Base-by-base conservation (phyloP, 1,140 invertebrate species). In the Drosophila parvula region DNA sequence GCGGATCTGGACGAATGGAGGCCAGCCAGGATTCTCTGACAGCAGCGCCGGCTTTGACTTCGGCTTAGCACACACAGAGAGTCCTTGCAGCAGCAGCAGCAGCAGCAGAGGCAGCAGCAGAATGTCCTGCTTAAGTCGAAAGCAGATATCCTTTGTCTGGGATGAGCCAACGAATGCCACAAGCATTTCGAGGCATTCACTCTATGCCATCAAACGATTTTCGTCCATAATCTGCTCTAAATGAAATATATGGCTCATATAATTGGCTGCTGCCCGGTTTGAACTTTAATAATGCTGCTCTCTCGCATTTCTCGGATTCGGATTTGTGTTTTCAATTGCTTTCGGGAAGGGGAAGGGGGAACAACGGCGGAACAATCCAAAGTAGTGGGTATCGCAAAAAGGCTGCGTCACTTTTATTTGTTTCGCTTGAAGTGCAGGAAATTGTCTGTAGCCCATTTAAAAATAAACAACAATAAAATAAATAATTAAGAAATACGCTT, bases 401-500 rank as follows among this genome's bases (percentile, higher is more conserved):
- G 67, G 67, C 81, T 89, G 85, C 84, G 85, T 90, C 84, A 89
- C 63, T 89, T 85, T 84, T 84, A 89, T 88, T 88, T 89, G 84
- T 88, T 88, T 88, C 85, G 75, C 85, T 81, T 81, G 69, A 90
- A 89, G 84, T 89, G 84, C 85, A 89, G 84, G 84, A 89, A 90
- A 89, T 89, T 89, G 85, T 89, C 84, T 89, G 85, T 90, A 89
- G 85, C 84, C 81, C 84, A 89, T 89, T 89, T 89, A 90, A 89
- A 89, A 89, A 89, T 89, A 89, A 89, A 90, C 84, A 89, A 89
- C 83, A 90, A 89, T 89, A 90, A 89, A 89, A 89, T 89, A 89
- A 89, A 89, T 89, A 89, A 89, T 89, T 89, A 89, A 88, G 79
- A 86, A 89, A 89, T 85, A 84, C 83, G 79, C 76, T 80, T 75